Percentiles rank a stretch among this genome's conserved stretches.
Evolutionary conservation across 2,797 vertebrate species (phyloP).

Genomic region (Urophycis tenuis): DNA sequence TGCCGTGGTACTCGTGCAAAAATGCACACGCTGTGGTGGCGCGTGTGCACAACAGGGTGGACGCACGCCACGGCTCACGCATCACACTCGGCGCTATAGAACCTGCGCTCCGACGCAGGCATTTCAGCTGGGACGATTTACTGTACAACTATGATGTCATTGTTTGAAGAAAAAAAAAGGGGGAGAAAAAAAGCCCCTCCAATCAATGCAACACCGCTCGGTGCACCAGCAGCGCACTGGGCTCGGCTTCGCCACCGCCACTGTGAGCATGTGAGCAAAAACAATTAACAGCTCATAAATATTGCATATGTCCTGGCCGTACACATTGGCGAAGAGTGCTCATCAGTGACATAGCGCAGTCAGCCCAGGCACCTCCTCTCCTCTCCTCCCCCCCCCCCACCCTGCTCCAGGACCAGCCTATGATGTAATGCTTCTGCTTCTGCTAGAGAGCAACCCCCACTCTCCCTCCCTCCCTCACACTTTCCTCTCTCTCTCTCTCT

Average conservation of each 20-base stretch:
- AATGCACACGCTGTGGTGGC: not conserved
- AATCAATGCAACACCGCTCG: not conserved
- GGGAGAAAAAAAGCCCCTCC: not conserved
- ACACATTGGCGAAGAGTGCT: constrained; percentile 33
- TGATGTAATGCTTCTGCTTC: constrained; percentile 78
- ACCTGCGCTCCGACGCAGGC: constrained; percentile 23
- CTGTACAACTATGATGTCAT: constrained; percentile 5
- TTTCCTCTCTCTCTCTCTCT: constrained; percentile 40
- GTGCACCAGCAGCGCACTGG: not conserved
- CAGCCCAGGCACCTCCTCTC: constrained; percentile 53
- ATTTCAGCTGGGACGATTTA: not conserved
- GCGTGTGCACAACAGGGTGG: constrained; percentile 22
- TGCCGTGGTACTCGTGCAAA: too few relatives aligned
- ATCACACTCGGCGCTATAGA: constrained; percentile 41
- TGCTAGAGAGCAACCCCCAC: constrained; percentile 72
- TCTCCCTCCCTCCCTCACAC: constrained; percentile 57
- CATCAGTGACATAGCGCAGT: constrained; percentile 54
- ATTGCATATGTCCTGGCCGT: constrained; percentile 49
- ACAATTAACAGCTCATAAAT: constrained; percentile 54
- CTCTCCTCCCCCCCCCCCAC: constrained; percentile 60
- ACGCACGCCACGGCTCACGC: constrained; percentile 28
- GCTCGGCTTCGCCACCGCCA: constrained; percentile 15
- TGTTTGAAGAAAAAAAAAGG: not conserved
- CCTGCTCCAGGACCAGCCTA: constrained; percentile 67
- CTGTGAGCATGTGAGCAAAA: constrained; percentile 38